Percentiles rank a stretch among this genome's conserved stretches.
phyloP scores from a whole-genome alignment of 2,113 vertebrate species.

The Stictonetta naevosa region DNA sequence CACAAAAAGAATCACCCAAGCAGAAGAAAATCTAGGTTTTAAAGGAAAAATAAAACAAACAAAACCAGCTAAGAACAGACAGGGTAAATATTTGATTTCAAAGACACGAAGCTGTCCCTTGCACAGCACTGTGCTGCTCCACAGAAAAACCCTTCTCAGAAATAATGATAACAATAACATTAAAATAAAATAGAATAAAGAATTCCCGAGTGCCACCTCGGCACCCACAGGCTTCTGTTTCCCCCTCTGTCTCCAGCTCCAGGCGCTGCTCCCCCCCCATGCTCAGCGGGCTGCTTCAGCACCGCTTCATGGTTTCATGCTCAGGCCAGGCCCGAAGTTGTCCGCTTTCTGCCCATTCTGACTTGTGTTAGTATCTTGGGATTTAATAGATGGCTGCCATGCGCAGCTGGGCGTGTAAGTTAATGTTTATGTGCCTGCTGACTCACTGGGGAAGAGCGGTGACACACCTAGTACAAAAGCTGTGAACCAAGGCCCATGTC shows the following conservation, averaged over 20 bases:
- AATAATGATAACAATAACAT: neutral
- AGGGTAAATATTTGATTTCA: neutral
- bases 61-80: neutral
- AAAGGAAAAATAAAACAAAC: neutral
- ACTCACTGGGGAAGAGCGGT: neutral
- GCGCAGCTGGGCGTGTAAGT: neutral
- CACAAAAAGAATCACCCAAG: neutral
- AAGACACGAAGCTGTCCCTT: neutral
- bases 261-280: neutral
- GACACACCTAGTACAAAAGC: neutral
- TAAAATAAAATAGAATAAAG: too few species aligned
- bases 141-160: neutral
- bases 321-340: neutral
- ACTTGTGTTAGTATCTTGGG: neutral
- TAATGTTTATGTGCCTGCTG: constrained; percentile 9
- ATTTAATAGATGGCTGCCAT: neutral
- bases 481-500: accelerated
- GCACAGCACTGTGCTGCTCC: neutral
- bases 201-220: neutral
- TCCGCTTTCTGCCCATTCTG: neutral
- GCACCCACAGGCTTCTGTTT: neutral
- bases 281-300: neutral
- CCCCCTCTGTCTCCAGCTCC: neutral
- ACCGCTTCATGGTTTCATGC: neutral
- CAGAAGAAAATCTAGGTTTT: neutral